Base-by-base conservation (phyloP, 2,797 vertebrate genomes). In the Helicolenus hilgendorfi region DNA sequence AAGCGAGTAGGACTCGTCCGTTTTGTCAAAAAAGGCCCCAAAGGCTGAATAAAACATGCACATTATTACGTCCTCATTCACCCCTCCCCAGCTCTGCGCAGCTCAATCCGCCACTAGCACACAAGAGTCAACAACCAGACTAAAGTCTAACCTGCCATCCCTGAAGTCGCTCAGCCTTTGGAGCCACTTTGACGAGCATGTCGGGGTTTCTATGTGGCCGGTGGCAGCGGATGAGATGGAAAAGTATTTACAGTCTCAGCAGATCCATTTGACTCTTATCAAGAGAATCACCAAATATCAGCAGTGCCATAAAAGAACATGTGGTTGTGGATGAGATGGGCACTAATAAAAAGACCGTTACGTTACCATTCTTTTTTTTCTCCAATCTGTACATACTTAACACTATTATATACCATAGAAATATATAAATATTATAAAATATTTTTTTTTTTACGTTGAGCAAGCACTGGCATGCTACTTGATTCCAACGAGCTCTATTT, bases 341-440 rank as follows among this genome's bases (percentile, higher is more conserved):
- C 85, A 87, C 78, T 65, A 82, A 85, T 71, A 64, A 88, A 89
- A 88, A 87, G 69, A 94, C 73, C 72, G 87, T 86, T 72, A 81
- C 73, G 78, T 80, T 79, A 89, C 87, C 89, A 88, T 72, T 91
- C 80, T 73, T 72, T 4, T 29, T 74, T 84, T 89, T 36, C 83
- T n/a, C n/a, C 85, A 92, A 79, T 86, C 90, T 92, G 89, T 96
- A 95, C 94, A 97, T 94, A 96, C 90, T 86, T 91, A 92, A 96
- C 94, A 96, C 91, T 86, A 94, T 96, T 94, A 94, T 94, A 95
- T 92, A 94, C 93, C 91, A 94, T 97, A 97, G 96, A 98, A 97
- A 97, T 97, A 97, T 97, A 97, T 96, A 97, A 97, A 97, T 97
- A 97, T 96, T 96, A 94, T 92, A 95, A 95, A 94, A 96, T 89